These are phyloP conservation scores for Silurus asotus DNA, from an alignment of 2,113 vertebrate species.

Conservation along the genomic window DNA sequence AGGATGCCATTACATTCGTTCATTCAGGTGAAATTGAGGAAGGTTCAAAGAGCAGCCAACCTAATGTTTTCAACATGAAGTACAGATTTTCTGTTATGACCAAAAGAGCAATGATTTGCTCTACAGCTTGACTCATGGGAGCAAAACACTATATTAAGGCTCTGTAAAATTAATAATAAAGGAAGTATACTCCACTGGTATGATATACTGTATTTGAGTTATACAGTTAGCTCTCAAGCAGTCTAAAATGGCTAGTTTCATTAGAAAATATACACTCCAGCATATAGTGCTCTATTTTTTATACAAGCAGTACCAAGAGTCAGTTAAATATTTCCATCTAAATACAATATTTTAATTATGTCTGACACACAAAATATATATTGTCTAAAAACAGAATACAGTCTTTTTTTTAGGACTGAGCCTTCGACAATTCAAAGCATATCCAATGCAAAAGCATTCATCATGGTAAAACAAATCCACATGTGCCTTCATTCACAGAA, in stretches of 20 bases:
- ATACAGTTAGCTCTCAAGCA: background rate
- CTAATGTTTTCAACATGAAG: background rate
- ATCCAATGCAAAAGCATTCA: background rate
- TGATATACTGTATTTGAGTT: background rate
- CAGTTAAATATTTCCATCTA: constrained; percentile 2
- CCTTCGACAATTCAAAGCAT: background rate
- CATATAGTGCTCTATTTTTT: background rate
- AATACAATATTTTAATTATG: background rate
- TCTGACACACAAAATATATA: background rate
- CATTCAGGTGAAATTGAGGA: background rate
- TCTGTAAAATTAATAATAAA: background rate
- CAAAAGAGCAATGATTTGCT: background rate
- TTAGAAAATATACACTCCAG: background rate
- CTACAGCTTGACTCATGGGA: constrained; percentile 10
- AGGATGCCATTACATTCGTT: constrained; percentile 6
- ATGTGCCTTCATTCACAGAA: background rate
- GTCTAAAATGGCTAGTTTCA: constrained; percentile 10
- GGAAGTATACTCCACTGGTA: background rate
- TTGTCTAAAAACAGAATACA: background rate
- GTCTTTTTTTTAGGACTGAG: background rate
- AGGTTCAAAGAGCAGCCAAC: constrained; percentile 10
- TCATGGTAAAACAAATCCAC: constrained; percentile 3
- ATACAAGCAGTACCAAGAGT: background rate
- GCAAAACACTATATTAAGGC: background rate
- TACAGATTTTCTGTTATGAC: constrained; percentile 21